Percentiles rank a stretch among this genome's conserved stretches.
Conservation (phyloP, 2,113 vertebrate species). For the Poeciliopsis retropinna region DNA sequence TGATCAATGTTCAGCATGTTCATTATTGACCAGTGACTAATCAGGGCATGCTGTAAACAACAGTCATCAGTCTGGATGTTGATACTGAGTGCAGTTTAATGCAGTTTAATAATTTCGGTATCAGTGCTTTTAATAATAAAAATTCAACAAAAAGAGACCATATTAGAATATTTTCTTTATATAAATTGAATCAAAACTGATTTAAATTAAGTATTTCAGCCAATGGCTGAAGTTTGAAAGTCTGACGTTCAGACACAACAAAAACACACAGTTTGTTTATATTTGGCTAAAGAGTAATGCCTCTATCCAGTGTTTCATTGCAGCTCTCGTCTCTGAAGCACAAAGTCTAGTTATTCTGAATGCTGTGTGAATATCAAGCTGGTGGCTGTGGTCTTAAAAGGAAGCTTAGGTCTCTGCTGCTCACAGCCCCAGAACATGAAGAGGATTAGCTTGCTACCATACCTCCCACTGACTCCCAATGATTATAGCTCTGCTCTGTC, state of each 20-base stretch:
- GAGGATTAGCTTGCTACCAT: conserved; percentile 70
- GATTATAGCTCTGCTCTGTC: conserved; percentile 70
- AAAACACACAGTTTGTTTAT: conserved; percentile 57
- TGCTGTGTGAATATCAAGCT: conserved; percentile 65
- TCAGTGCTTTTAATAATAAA: conserved; percentile 2
- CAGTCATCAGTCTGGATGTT: too few relatives aligned
- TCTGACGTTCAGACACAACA: conserved; percentile 52
- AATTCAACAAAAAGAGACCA: conserved; percentile 24
- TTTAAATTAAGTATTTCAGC: conserved; percentile 19
- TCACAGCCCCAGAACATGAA: conserved; percentile 76
- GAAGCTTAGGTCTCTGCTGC: conserved; percentile 71
- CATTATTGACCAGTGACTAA: neutral
- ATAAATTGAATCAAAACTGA: conserved; percentile 31
- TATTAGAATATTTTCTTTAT: conserved; percentile 24
- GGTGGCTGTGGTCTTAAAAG: conserved; percentile 69
- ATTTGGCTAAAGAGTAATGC: conserved; percentile 61
- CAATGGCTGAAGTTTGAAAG: conserved; percentile 10
- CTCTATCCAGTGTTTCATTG: conserved; percentile 58
- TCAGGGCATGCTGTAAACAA: neutral
- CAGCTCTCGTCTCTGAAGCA: conserved; percentile 46
- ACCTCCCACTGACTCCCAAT: conserved; percentile 73
- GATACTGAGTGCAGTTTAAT: too few relatives aligned
- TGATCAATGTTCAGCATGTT: neutral
- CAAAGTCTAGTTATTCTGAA: conserved; percentile 53
- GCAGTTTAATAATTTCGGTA: too few relatives aligned